phyloP scores from a whole-genome alignment of 2,888 invertebrate genomes.

The Lochmaea capreae region DNA sequence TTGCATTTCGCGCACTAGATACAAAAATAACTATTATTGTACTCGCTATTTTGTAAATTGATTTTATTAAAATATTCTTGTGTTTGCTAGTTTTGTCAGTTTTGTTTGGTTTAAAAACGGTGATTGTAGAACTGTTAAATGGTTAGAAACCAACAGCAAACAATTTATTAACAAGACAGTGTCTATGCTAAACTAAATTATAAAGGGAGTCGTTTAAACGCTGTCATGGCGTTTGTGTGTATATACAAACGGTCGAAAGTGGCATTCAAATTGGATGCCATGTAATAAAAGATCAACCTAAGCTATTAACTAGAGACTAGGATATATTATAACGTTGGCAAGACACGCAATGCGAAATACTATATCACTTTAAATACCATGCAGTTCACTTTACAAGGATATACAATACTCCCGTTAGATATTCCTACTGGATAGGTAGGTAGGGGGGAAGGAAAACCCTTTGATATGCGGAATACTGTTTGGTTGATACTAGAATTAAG shows the following conservation, averaged over 20 bases:
- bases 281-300: slow-evolving; percentile 48
- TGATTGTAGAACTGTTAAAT: too few species aligned
- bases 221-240: not conserved
- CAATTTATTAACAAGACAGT: not conserved
- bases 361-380: slow-evolving; percentile 39
- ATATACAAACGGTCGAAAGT: slow-evolving; percentile 35
- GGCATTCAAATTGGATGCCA: slow-evolving; percentile 49
- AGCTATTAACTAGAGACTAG: slow-evolving; percentile 46
- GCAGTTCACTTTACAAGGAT: slow-evolving; percentile 19
- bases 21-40: too few species aligned
- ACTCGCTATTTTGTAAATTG: too few species aligned
- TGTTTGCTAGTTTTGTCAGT: too few species aligned
- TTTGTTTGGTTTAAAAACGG: too few species aligned
- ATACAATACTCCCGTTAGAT: slow-evolving; percentile 13
- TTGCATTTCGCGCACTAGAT: too few species aligned
- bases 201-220: not conserved
- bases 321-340: slow-evolving; percentile 41
- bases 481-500: too few species aligned
- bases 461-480: slow-evolving; percentile 18
- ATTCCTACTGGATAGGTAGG: slow-evolving; percentile 7
- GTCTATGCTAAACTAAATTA: not conserved
- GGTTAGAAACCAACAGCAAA: too few species aligned
- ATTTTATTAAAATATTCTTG: too few species aligned
- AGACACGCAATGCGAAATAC: slow-evolving; percentile 46
- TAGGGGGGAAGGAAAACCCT: slow-evolving; percentile 8